Evolutionary conservation across 2,797 vertebrate species (phyloP).

Genomic region (Chanos chanos): DNA sequence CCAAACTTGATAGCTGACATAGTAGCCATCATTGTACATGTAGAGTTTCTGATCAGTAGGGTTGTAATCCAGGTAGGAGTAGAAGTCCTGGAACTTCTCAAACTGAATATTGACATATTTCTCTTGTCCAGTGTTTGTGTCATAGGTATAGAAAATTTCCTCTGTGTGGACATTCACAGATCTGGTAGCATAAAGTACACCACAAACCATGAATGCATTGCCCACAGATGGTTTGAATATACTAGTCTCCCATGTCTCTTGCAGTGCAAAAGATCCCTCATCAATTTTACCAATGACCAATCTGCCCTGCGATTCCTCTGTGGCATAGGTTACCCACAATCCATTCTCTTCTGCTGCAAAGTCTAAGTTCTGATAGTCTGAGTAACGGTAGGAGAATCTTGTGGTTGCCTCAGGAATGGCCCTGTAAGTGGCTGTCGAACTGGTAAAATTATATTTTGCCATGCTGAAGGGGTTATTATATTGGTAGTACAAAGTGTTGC

Average conservation of each 20-base stretch:
- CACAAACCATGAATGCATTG: constrained; percentile 69
- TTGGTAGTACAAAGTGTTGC: constrained; percentile 69
- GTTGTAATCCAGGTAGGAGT: constrained; percentile 64
- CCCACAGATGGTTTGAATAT: constrained; percentile 59
- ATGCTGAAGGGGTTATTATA: constrained; percentile 54
- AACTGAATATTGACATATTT: constrained; percentile 54
- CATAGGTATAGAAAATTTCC: constrained; percentile 67
- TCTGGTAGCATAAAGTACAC: constrained; percentile 61
- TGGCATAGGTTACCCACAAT: constrained; percentile 70
- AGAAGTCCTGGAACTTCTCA: constrained; percentile 60
- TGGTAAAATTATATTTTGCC: constrained; percentile 64
- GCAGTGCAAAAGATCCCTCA: constrained; percentile 54
- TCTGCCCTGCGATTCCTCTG: constrained; percentile 59
- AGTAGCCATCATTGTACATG: constrained; percentile 70
- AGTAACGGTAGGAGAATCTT: constrained; percentile 66
- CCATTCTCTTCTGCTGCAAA: constrained; percentile 74
- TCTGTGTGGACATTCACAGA: constrained; percentile 58
- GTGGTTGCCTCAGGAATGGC: constrained; percentile 60
- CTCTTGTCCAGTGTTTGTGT: constrained; percentile 63
- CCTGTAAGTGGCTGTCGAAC: constrained; percentile 44
- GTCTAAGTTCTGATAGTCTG: constrained; percentile 65
- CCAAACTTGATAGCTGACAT: constrained; percentile 54
- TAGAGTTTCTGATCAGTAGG: constrained; percentile 69
- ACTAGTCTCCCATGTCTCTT: constrained; percentile 56
- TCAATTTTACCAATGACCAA: constrained; percentile 65